A percentile compares a stretch with the other conserved stretches of the same genome.
These are phyloP conservation scores for Branchellion lobata DNA, from an alignment of 2,888 invertebrate genomes.

Conservation along the genomic window DNA sequence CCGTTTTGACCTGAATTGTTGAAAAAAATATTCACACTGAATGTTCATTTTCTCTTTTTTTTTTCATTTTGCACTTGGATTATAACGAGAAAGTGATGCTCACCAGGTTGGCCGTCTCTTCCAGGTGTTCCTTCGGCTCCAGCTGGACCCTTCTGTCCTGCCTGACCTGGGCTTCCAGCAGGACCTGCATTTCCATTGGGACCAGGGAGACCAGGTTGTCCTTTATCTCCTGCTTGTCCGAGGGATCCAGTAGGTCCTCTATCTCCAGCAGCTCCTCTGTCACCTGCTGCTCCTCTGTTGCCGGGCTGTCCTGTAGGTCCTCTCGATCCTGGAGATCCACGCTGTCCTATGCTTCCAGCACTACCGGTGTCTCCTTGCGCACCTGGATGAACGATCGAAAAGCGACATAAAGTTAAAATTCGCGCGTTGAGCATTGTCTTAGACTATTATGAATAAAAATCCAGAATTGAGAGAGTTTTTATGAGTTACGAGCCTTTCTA, in stretches of 20 bases:
- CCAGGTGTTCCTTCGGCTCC: conserved; percentile 49
- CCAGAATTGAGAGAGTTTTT: too few species aligned
- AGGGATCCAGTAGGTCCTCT: conserved; percentile 39
- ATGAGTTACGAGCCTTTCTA: too few species aligned
- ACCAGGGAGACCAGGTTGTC: conserved; percentile 43
- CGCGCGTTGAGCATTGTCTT: too few species aligned
- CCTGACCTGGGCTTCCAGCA: conserved; percentile 45
- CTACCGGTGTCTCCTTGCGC: background rate
- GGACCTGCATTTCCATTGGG: conserved; percentile 34
- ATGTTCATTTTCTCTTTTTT: too few species aligned
- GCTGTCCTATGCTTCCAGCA: conserved; percentile 41
- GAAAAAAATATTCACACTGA: background rate
- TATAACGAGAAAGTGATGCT: too few species aligned
- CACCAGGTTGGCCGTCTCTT: conserved; percentile 43
- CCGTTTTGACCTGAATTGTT: conserved; percentile 2
- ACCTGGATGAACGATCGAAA: too few species aligned
- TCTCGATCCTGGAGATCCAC: conserved; percentile 44
- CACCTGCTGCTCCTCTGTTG: conserved; percentile 38
- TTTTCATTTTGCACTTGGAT: too few species aligned
- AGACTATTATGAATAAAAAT: too few species aligned
- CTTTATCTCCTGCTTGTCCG: conserved; percentile 38
- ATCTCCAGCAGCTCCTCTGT: conserved; percentile 32
- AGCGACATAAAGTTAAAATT: too few species aligned
- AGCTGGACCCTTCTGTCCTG: conserved; percentile 44
- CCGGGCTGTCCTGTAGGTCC: conserved; percentile 44